Evolutionary conservation across 1,140 invertebrate genomes (phyloP).

Genomic region (Oryctes rhinoceros): DNA sequence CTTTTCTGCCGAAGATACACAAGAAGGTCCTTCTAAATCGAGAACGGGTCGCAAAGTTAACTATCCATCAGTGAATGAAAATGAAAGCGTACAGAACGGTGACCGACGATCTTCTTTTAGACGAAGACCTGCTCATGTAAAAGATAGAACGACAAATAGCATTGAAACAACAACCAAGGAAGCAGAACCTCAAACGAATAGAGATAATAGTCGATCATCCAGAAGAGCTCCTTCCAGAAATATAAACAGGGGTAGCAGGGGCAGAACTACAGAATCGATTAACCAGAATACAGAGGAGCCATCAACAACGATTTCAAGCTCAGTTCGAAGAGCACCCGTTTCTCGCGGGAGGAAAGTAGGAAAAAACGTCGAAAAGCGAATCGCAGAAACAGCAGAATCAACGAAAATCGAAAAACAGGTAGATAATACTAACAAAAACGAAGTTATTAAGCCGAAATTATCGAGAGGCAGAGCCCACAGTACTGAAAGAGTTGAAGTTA

Average conservation of each 20-base stretch:
- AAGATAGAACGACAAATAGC: constrained; percentile 36
- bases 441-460: background rate
- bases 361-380: background rate
- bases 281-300: background rate
- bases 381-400: background rate
- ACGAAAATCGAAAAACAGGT: background rate
- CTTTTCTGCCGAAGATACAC: constrained; percentile 46
- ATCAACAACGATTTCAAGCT: background rate
- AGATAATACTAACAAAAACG: background rate
- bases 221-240: constrained; percentile 29
- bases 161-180: constrained; percentile 29
- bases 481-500: background rate
- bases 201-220: background rate
- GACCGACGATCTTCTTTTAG: constrained; percentile 1
- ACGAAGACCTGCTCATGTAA: constrained; percentile 46
- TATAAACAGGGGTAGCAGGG: constrained; percentile 34
- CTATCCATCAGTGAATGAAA: constrained; percentile 35
- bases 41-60: constrained; percentile 53
- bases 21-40: constrained; percentile 44
- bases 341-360: background rate
- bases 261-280: background rate
- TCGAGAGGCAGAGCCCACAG: background rate
- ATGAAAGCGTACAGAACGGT: constrained; percentile 25
- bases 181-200: constrained; percentile 4
- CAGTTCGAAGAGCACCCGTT: background rate